Base-by-base conservation (phyloP, 2,113 vertebrate genomes). In the Pollachius pollachius region DNA sequence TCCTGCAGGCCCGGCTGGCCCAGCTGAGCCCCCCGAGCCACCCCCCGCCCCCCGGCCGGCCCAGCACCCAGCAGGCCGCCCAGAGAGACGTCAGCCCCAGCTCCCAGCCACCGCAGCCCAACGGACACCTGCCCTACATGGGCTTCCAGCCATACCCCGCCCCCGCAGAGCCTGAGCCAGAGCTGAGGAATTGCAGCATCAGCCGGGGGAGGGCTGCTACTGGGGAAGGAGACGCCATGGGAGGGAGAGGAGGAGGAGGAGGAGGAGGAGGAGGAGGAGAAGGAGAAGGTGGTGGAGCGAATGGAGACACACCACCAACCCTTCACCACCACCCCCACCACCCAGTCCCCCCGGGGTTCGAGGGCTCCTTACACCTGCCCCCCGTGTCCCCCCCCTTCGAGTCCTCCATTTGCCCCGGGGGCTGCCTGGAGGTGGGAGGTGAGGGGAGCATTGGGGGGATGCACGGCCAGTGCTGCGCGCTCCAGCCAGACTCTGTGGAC, bases 401-500 rank as follows among this genome's bases (percentile, higher is more conserved):
- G 21, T 70, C 37, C 5, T 80, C 70, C 74, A 34, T 84, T 1
- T 87, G 84, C 52, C 75, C 84, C 1, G 77, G 84, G 68, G 0
- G 12, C 8, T 48, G 93, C 84, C 64, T 67, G 87, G 94, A 17
- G 70, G 85, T 89, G 73, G 94, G 85, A 69, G 67, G 23, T 37
- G 75, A 59, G 9, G 71, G 70, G 57, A 79, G 84, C 54, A 69
- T 68, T 0, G 62, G 68, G 5, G 48, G 60, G 5, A 30, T 56
- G 6, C 69, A 81, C 1, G 27, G 66, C 58, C 70, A 81, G 16
- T 74, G 67, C 1, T 48, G 76, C 8, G 57, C 54, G 62, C 64
- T 60, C 85, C 93, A 82, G 85, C 92, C n/a, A 37, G 90, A 89
- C 67, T 87, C 92, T 77, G 95, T 92, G 67, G 92, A 92, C 69